Base-by-base conservation (phyloP, 2,113 vertebrate species). In the Cyprichromis sp. region DNA sequence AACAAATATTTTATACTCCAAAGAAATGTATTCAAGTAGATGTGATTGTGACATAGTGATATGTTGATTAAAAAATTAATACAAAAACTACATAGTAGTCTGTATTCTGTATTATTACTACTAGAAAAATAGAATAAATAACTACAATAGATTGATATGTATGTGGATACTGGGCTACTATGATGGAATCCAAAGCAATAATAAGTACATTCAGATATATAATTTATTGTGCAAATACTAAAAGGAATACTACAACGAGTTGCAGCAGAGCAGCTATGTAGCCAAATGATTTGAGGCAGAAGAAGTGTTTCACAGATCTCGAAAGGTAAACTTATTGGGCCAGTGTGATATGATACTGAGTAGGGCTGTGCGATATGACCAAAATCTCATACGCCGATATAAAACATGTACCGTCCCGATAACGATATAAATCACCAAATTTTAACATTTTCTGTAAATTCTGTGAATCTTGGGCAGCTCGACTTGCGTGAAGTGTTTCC, bases 341-440 rank as follows among this genome's bases (percentile, higher is more conserved):
- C 38, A 73, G 66, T 9, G 38, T 42, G 38, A 71, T 42, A 71
- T 42, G 36, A 29, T 59, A 59, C 55, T 57, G 54, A 26, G 54
- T 57, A 57, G 54, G 54, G 54, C 54, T 57, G 54, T 57, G 24
- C 7, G 1, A 14, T 57, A 57, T 57, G 24, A 57, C 54, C 54
- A 57, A 57, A 26, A 26, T 57, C 54, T 57, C 54, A 57, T 26
- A 57, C 14, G 12, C 3, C 4, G 0, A 57, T 57, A 53, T n/a
- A 53, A 53, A n/a, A 53, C 50, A 53, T 53, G 5, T 57, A 26
- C 4, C 7, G 0, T 57, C 24, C 21, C 21, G 0, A 0, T 54
- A 57, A 57, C 0, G 1, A 57, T 26, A 57, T 57, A 57, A 57
- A 57, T 26, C 12, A 14, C 24, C 24, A 57, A 8, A 26, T 57